A percentile compares a stretch with the other conserved stretches of the same genome.
Conservation (phyloP, 2,113 vertebrate species). For the Maylandia zebra region DNA sequence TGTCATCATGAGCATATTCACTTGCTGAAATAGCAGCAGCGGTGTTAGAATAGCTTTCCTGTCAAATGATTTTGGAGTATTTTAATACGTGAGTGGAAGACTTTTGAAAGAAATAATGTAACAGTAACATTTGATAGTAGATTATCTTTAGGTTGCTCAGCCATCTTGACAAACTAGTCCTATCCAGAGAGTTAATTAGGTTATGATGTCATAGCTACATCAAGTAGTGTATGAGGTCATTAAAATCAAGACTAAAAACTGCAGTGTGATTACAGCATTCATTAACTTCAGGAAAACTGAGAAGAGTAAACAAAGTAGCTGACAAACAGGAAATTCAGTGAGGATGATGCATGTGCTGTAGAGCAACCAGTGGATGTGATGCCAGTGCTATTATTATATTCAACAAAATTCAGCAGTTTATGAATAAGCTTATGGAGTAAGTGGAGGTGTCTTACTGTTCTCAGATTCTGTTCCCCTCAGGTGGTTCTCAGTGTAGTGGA, state of each 20-base stretch:
- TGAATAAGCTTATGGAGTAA: background rate
- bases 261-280: background rate
- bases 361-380: background rate
- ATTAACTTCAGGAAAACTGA: background rate
- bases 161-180: background rate
- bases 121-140: background rate
- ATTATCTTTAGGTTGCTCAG: background rate
- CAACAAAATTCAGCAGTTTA: background rate
- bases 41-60: background rate
- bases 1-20: background rate
- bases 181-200: background rate
- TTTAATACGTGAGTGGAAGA: background rate
- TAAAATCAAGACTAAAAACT: background rate
- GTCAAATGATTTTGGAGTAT: background rate
- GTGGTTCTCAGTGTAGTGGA: slow-evolving; percentile 54
- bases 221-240: background rate
- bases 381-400: background rate
- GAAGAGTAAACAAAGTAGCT: background rate
- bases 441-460: slow-evolving; percentile 30
- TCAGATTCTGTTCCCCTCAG: background rate
- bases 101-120: background rate
- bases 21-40: background rate
- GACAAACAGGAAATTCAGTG: background rate
- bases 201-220: background rate
- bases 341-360: background rate